phyloP scores from a whole-genome alignment of 2,797 vertebrate species.

The Poeciliopsis gracilis region DNA sequence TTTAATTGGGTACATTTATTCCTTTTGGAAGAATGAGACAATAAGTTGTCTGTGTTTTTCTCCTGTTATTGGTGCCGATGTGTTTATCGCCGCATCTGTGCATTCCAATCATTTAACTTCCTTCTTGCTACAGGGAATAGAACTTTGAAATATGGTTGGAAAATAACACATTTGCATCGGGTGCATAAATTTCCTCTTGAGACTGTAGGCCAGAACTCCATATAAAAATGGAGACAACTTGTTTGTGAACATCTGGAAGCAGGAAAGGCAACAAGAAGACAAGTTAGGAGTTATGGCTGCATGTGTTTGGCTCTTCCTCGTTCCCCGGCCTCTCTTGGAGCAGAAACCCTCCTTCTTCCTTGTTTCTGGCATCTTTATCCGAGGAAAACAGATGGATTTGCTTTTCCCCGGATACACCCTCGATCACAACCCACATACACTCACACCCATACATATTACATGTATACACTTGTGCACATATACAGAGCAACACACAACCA shows the following conservation, averaged over 20 bases:
- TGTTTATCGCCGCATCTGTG: constrained; percentile 18
- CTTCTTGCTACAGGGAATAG: constrained; percentile 13
- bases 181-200: constrained; percentile 35
- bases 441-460: constrained; percentile 36
- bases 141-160: constrained; percentile 27
- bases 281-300: constrained; percentile 62
- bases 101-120: constrained; percentile 22
- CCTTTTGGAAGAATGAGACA: constrained; percentile 28
- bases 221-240: constrained; percentile 49
- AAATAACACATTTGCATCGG: constrained; percentile 48
- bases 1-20: constrained; percentile 10
- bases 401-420: constrained; percentile 68
- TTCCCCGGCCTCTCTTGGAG: constrained; percentile 57
- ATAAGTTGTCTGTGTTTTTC: constrained; percentile 4
- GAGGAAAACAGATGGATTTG: constrained; percentile 78
- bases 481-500: constrained; percentile 56
- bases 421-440: constrained; percentile 44
- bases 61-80: constrained; percentile 12
- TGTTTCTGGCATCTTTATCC: constrained; percentile 77
- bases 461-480: constrained; percentile 42
- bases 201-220: constrained; percentile 24
- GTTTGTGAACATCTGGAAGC: constrained; percentile 71
- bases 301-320: constrained; percentile 67
- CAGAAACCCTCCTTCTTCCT: constrained; percentile 69
- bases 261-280: constrained; percentile 63